Base-by-base conservation (phyloP, 2,888 invertebrate genomes). In the Hirtodrosophila alboralis region DNA sequence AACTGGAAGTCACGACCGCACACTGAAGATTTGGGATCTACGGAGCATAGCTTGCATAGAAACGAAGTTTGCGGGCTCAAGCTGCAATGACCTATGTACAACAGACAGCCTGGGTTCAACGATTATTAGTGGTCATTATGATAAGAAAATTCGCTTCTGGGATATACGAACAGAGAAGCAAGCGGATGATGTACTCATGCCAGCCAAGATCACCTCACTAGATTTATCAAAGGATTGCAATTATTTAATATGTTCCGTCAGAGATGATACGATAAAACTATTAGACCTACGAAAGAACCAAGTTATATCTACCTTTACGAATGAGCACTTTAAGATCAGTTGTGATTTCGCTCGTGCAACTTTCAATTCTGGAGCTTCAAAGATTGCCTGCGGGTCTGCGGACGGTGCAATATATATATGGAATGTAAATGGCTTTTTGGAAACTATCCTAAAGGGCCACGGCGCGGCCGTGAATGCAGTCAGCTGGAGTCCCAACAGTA, bases 11-110 rank as follows among this genome's bases (percentile, higher is more conserved):
- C 96, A 98, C 92, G 99, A 99, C 92, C 94, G 99, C 72, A 99
- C 99, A 23, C 92, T 99, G 59, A 99, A 99, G 93, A 95, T 99
- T 88, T 99, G 99, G 99, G 99, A 99, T 92, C 93, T 99, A 38
- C 94, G 96, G 84, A 96, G 96, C 92, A 94, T 95, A 91, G 95
- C 96, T 56, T 97, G 97, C 95, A 95, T 95, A 79, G 95, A 96
- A 91, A 97, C 97, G 3, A 97, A 97, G 91, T 97, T 97, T 89
- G 98, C 98, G 53, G 98, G 98, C 31, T 98, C 98, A 27, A 97
- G 96, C 87, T 98, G 98, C 91, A 98, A 98, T 91, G 99, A 99
- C 91, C 92, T 99, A 64, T 98, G 98, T 75, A 97, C 96, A 71
- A 95, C 95, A 57, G 96, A 97, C 89, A 95, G 95, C 62, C 77